phyloP scores from a whole-genome alignment of 2,797 vertebrate species.

The Balearica regulorum region DNA sequence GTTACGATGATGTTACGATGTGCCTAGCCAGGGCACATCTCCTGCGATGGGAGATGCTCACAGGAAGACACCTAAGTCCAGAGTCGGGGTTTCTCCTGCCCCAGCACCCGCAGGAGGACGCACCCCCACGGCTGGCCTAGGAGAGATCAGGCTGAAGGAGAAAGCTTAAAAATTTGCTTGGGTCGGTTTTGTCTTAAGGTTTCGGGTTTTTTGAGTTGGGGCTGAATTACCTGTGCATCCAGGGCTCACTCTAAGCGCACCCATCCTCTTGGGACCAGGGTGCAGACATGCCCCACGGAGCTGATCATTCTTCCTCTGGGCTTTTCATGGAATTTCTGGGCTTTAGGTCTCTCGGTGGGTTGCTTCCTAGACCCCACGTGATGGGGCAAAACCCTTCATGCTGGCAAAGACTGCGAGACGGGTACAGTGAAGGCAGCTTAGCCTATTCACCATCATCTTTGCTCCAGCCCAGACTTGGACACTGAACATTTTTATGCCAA shows the following conservation, averaged over 20 bases:
- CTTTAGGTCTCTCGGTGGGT: not conserved
- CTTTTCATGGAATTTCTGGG: not conserved
- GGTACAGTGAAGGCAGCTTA: not conserved
- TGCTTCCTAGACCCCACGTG: not conserved
- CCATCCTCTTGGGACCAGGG: not conserved
- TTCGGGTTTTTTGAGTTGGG: not conserved
- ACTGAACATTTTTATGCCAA: not conserved
- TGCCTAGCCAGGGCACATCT: not conserved
- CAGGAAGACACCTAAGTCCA: not conserved
- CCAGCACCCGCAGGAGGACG: not conserved
- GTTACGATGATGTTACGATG: too few relatives aligned
- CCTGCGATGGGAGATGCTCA: not conserved
- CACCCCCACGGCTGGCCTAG: not conserved
- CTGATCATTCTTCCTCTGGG: not conserved
- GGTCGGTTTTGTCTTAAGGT: not conserved
- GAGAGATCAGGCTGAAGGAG: not conserved
- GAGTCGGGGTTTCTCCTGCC: not conserved
- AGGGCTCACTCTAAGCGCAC: accelerated
- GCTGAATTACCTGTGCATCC: not conserved
- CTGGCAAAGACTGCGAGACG: not conserved
- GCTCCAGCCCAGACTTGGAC: not conserved
- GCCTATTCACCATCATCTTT: not conserved
- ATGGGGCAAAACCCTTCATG: not conserved
- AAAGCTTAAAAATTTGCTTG: not conserved
- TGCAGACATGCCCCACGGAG: not conserved